Evolutionary conservation across 2,113 vertebrate species (phyloP), one percentile per base, ranked within the genome.

Genomic region (Petrocephalus zakoni): DNA sequence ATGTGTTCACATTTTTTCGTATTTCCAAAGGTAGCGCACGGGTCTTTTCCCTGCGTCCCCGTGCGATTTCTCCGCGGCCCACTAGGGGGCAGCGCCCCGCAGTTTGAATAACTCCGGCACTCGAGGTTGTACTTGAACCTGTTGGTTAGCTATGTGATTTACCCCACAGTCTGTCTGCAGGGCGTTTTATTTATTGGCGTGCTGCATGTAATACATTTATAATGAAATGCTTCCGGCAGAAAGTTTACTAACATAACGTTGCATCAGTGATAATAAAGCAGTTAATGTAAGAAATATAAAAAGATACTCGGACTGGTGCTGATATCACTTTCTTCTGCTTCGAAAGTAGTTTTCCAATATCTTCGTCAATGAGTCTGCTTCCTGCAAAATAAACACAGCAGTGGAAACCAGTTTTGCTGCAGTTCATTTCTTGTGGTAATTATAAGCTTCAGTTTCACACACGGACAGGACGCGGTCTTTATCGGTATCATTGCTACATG

Each of bases 291-390:
- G 61, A 68, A 68, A 68, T 68, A n/a, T 29, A 9, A 68, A 29
- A 68, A 29, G 4, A 64, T 25, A 64, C 37, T 75, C 15, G 7
- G 68, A 78, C 6, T 42, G 72, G 34, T 78, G 34, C 72, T 8
- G 34, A 34, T 37, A n/a, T 92, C 85, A 93, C 92, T 93, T 96
- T 94, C 93, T 93, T 89, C 83, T 91, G 75, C 78, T 94, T 82
- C 95, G 95, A 89, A 96, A 91, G 92, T 97, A 96, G 90, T 94
- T 96, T 91, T 95, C 94, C 94, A 98, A 94, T 91, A 97, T 94
- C 94, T 96, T 97, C 89, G 94, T 93, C 90, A 97, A 86, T 90
- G 96, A 92, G 64, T 96, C 94, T 1, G 92, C 91, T 88, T 96
- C 96, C 97, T 97, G 89, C n/a, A 93, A 93, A 91, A 94, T 46